A percentile compares a stretch with the other conserved stretches of the same genome.
Evolutionary conservation across 2,113 vertebrate genomes (phyloP).

Genomic region (Empidonax alnorum): DNA sequence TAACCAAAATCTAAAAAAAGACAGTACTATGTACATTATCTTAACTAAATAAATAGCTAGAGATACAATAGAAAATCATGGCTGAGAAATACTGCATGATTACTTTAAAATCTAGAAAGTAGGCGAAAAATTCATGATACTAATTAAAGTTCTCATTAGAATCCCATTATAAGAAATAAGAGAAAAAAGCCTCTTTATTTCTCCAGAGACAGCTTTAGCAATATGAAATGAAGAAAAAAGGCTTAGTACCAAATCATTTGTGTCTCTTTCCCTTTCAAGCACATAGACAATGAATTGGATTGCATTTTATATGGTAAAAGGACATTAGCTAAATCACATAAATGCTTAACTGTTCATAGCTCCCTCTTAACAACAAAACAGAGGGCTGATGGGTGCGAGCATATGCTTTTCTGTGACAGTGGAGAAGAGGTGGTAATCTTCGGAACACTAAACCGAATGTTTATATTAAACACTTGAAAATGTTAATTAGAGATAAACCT

Average conservation of each 20-base stretch:
- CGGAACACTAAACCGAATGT: background rate
- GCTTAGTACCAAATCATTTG: background rate
- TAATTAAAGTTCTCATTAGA: conserved; percentile 69
- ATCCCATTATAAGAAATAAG: conserved; percentile 47
- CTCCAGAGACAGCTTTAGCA: conserved; percentile 49
- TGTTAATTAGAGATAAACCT: background rate
- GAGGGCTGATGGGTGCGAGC: background rate
- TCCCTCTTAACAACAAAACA: background rate
- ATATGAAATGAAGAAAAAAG: conserved; percentile 3
- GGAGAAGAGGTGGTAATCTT: background rate
- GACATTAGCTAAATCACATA: conserved; percentile 5
- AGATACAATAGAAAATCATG: background rate
- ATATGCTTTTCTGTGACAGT: background rate
- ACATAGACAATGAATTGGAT: background rate
- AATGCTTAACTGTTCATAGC: background rate
- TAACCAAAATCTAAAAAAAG: conserved; percentile 11
- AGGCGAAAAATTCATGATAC: conserved; percentile 43
- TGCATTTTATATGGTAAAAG: conserved; percentile 5
- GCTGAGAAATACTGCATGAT: background rate
- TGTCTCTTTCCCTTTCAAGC: background rate
- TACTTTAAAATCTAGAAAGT: conserved; percentile 41
- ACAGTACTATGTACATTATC: background rate
- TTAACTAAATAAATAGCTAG: background rate
- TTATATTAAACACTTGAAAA: background rate
- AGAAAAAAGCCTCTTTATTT: conserved; percentile 53